Evolutionary conservation across 2,797 vertebrate species (phyloP), one percentile per base, ranked within the genome.

Genomic region (Lacerta viridis): DNA sequence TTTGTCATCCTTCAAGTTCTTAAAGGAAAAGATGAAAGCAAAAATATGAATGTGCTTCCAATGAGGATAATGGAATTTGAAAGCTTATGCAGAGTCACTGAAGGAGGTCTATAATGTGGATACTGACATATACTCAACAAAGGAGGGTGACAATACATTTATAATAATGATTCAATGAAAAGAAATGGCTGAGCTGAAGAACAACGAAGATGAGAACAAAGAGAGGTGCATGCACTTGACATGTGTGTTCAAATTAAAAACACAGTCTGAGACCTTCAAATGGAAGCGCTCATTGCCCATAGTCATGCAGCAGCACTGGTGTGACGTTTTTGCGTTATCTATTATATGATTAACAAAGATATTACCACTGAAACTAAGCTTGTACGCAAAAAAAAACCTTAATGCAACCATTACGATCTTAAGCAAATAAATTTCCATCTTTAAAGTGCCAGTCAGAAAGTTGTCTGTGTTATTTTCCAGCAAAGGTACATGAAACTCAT

Each of bases 11-110:
- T 94, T 96, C 94, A 91, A 88, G 85, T 95, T 88, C 91, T 96
- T 96, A 93, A 95, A 96, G 89, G 66, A 95, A 91, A 96, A 95
- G 93, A 96, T 94, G 91, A 96, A 96, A 96, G 95, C 39, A 84
- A 95, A 96, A 95, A 92, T 94, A 91, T 79, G 86, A 89, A 93
- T 94, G 91, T 91, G 83, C 92, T 95, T 95, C 86, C 93, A 92
- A 83, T 94, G 89, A 97, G 86, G 90, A 94, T 94, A 96, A 97
- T 95, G 83, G 94, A 95, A 95, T 91, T 81, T 96, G 95, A 97
- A 96, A 96, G 86, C 86, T 89, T 89, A 94, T 91, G 43, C 68
- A 92, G 41, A 91, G 86, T 64, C 89, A 92, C 20, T 87, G 90
- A 59, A 90, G 81, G 29, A 92, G 88, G 86, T 72, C 11, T 41